Evolutionary conservation across 1,140 invertebrate species (phyloP).

Genomic region (Aphaenogaster floridana): DNA sequence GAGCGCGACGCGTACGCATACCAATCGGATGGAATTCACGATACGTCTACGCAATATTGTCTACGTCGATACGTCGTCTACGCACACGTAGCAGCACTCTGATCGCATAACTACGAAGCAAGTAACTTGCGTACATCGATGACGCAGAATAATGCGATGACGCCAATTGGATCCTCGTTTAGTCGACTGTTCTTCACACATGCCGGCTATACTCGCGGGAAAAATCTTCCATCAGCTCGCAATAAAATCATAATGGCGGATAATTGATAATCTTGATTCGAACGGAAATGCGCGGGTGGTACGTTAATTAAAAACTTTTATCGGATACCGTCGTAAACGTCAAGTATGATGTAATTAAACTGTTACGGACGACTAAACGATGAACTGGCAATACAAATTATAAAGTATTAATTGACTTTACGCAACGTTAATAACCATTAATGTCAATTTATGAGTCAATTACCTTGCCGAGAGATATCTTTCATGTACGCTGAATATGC

Average conservation of each 20-base stretch:
- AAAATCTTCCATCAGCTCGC: not conserved
- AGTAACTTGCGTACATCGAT: conserved; percentile 22
- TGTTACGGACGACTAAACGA: conserved; percentile 31
- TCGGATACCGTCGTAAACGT: conserved; percentile 20
- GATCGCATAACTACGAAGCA: conserved; percentile 34
- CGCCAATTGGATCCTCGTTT: not conserved
- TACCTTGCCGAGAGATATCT: not conserved
- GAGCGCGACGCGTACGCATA: conserved; percentile 34
- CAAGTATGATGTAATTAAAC: conserved; percentile 46
- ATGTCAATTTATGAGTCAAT: conserved; percentile 5
- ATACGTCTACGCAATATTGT: conserved; percentile 63
- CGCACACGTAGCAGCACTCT: conserved; percentile 7
- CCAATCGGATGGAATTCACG: conserved; percentile 63
- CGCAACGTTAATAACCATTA: conserved; percentile 20
- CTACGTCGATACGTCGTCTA: conserved; percentile 33
- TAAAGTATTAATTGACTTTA: conserved; percentile 35
- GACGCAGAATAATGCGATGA: conserved; percentile 16
- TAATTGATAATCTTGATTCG: conserved; percentile 50
- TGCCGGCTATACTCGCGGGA: not conserved
- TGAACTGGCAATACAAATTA: conserved; percentile 22
- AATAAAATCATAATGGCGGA: conserved; percentile 29
- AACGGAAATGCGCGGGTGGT: not conserved
- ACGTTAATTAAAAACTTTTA: conserved; percentile 45
- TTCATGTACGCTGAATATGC: not conserved
- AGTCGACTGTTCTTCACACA: not conserved